Conservation (phyloP, 2,888 invertebrate species). For the Laothoe populi region DNA sequence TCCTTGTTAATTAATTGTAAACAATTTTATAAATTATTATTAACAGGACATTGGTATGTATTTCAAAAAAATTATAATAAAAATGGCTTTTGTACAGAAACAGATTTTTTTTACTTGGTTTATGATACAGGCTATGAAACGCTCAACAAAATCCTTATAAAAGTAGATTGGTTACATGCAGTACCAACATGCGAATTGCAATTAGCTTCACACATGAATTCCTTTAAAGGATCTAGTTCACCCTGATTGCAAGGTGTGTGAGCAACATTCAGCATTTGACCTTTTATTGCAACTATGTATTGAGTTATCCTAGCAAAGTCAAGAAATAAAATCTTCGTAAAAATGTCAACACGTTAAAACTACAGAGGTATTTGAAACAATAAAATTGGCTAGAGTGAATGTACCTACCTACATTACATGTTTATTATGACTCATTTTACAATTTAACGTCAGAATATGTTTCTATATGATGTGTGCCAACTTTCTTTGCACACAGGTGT, state of each 20-base stretch:
- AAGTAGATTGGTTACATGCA: background rate
- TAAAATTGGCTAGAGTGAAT: conserved; percentile 8
- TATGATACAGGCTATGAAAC: background rate
- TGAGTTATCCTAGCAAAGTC: conserved; percentile 54
- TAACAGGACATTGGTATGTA: too few species aligned
- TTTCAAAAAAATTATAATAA: too few species aligned
- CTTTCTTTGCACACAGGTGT: conserved; percentile 60
- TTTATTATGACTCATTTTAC: conserved; percentile 25
- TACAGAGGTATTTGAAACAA: conserved; percentile 8
- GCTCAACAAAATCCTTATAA: background rate
- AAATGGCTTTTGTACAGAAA: too few species aligned
- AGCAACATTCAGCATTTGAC: conserved; percentile 48
- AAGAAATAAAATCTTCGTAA: conserved; percentile 32
- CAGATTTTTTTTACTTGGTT: too few species aligned
- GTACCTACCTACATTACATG: conserved; percentile 28
- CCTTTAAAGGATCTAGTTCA: conserved; percentile 62
- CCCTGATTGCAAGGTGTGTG: conserved; percentile 61
- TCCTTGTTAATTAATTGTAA: too few species aligned
- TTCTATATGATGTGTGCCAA: conserved; percentile 41
- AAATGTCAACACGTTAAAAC: background rate
- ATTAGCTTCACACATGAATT: conserved; percentile 30
- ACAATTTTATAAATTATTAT: too few species aligned
- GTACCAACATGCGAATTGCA: background rate
- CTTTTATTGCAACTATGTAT: conserved; percentile 42
- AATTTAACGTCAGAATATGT: conserved; percentile 31